Conservation (phyloP, 2,888 invertebrate species). For the Cosmorhoe ocellata region DNA sequence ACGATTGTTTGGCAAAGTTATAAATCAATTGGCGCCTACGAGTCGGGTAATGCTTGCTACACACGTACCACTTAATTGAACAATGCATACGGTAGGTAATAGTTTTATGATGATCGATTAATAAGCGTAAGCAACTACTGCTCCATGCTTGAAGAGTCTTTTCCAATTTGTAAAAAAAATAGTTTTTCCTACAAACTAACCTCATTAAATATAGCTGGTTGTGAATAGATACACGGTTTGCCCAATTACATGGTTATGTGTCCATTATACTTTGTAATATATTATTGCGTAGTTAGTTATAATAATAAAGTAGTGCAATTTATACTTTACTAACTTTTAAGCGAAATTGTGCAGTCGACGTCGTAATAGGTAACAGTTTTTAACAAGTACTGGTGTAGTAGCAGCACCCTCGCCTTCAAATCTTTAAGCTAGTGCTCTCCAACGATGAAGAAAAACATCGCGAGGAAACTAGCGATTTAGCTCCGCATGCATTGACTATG, state of each 20-base stretch:
- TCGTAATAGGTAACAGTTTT: background rate
- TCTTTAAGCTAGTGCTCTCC: too few species aligned
- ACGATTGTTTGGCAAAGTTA: slow-evolving; percentile 58
- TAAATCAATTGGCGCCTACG: slow-evolving; percentile 66
- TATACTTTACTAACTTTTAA: slow-evolving; percentile 3
- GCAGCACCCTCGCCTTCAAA: too few species aligned
- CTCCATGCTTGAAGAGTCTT: background rate
- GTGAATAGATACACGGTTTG: slow-evolving; percentile 14
- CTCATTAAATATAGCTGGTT: slow-evolving; percentile 23
- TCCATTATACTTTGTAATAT: slow-evolving; percentile 22
- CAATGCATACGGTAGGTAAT: slow-evolving; percentile 18
- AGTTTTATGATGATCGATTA: slow-evolving; percentile 10
- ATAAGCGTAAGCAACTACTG: background rate
- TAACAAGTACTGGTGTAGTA: too few species aligned
- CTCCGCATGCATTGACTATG: too few species aligned
- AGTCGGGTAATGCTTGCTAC: slow-evolving; percentile 27
- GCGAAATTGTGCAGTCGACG: background rate
- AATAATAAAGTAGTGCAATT: slow-evolving; percentile 25
- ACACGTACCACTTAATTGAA: slow-evolving; percentile 23
- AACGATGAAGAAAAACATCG: too few species aligned
- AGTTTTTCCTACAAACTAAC: slow-evolving; percentile 17
- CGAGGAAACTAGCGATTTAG: too few species aligned
- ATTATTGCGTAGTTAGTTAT: slow-evolving; percentile 8
- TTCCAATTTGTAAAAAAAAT: too few species aligned
- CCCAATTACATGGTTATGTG: slow-evolving; percentile 30